Evolutionary conservation across 2,888 invertebrate genomes (phyloP).

Genomic region (Leptinotarsa haldemani): DNA sequence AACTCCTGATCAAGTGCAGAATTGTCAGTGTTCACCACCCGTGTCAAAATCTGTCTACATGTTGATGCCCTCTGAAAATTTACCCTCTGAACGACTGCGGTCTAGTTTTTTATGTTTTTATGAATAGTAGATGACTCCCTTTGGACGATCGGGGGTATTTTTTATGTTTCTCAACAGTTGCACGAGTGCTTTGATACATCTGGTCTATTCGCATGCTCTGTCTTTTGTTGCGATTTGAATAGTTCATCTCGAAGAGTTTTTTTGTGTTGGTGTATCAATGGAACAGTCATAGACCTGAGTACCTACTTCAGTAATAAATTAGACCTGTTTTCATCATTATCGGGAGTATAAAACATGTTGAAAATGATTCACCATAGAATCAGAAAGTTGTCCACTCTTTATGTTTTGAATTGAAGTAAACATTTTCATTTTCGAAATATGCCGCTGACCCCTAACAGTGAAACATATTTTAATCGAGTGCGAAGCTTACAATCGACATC

Average conservation of each 20-base stretch:
- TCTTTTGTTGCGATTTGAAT: conserved; percentile 6
- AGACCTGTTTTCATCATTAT: not conserved
- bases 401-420: not conserved
- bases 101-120: conserved; percentile 53
- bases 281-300: not conserved
- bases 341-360: not conserved
- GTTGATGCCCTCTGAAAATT: conserved; percentile 47
- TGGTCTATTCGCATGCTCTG: conserved; percentile 44
- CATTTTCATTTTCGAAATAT: too few species aligned
- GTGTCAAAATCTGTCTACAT: conserved; percentile 49
- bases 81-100: conserved; percentile 39
- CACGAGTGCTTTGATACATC: conserved; percentile 53
- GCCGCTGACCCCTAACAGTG: too few species aligned
- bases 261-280: not conserved
- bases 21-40: conserved; percentile 54
- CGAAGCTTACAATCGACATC: too few species aligned
- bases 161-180: conserved; percentile 59
- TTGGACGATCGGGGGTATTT: conserved; percentile 49
- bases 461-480: too few species aligned
- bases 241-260: conserved; percentile 5
- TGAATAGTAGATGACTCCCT: conserved; percentile 55
- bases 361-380: not conserved
- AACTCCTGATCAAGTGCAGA: conserved; percentile 59
- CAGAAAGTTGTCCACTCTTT: not conserved
- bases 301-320: not conserved